Conservation (phyloP, 2,888 invertebrate species). For the Noctua fimbriata region DNA sequence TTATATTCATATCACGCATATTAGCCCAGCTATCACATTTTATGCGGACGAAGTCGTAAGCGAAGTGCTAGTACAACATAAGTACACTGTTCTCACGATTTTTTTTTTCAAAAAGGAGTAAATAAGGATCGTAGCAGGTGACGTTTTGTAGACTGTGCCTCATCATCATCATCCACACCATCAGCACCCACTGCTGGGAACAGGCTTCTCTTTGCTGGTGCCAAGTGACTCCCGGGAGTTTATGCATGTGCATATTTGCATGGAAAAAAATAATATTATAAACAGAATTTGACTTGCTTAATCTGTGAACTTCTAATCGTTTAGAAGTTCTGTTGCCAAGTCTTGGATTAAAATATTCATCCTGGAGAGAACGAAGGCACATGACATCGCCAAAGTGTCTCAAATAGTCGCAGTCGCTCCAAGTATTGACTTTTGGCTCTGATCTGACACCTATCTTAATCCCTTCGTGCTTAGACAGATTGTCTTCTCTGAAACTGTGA, state of each 20-base stretch:
- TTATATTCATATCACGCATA: too few species aligned
- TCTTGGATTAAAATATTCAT: not conserved
- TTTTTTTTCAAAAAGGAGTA: not conserved
- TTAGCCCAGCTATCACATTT: too few species aligned
- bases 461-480: not conserved
- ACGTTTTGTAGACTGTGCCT: not conserved
- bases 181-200: not conserved
- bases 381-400: constrained; percentile 15
- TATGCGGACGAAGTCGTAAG: too few species aligned
- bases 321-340: constrained; percentile 23
- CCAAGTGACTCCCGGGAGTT: not conserved
- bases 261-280: not conserved
- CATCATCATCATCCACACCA: not conserved
- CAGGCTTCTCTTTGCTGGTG: not conserved
- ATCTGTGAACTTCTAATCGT: constrained; percentile 2
- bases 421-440: constrained; percentile 14
- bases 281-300: not conserved
- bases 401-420: constrained; percentile 2
- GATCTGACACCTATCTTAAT: not conserved
- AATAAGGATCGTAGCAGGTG: not conserved
- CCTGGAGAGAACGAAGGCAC: not conserved
- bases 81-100: too few species aligned
- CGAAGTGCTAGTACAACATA: too few species aligned
- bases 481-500: not conserved
- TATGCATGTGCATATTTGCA: not conserved